phyloP scores from a whole-genome alignment of 2,113 vertebrate genomes.

The Cromileptes altivelis region DNA sequence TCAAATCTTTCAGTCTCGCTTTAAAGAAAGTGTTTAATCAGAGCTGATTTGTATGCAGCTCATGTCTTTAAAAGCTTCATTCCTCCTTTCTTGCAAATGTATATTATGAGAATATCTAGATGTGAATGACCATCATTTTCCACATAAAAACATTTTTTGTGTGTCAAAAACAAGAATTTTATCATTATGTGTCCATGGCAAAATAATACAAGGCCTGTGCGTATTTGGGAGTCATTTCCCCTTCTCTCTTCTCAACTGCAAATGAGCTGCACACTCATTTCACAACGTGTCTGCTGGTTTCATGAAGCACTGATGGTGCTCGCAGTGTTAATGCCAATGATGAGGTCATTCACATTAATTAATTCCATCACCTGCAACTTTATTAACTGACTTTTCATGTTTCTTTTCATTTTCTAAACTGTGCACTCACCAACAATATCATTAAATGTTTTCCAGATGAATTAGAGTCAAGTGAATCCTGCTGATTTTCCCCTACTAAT shows the following conservation, averaged over 20 bases:
- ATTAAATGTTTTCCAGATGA: background rate
- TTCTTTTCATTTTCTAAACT: background rate
- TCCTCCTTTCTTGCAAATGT: background rate
- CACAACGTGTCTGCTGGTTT: background rate
- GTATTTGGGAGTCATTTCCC: background rate
- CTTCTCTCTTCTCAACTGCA: background rate
- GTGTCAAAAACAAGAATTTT: background rate
- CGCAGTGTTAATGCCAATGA: background rate
- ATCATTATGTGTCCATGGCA: background rate
- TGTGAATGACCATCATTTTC: background rate
- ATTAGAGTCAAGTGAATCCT: background rate
- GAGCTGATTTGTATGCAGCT: background rate
- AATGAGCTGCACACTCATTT: background rate
- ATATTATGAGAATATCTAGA: background rate
- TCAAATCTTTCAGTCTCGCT: background rate
- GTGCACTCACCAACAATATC: background rate
- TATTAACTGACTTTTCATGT: background rate
- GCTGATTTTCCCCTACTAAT: background rate
- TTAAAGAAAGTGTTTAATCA: background rate
- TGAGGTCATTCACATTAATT: conserved; percentile 7
- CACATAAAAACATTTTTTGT: background rate
- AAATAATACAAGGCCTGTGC: background rate
- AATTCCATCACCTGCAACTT: conserved; percentile 8
- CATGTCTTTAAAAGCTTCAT: background rate
- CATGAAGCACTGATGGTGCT: background rate